Percentiles rank a stretch among this genome's conserved stretches.
phyloP scores from a whole-genome alignment of 2,797 vertebrate genomes.

The Caiman crocodilus region DNA sequence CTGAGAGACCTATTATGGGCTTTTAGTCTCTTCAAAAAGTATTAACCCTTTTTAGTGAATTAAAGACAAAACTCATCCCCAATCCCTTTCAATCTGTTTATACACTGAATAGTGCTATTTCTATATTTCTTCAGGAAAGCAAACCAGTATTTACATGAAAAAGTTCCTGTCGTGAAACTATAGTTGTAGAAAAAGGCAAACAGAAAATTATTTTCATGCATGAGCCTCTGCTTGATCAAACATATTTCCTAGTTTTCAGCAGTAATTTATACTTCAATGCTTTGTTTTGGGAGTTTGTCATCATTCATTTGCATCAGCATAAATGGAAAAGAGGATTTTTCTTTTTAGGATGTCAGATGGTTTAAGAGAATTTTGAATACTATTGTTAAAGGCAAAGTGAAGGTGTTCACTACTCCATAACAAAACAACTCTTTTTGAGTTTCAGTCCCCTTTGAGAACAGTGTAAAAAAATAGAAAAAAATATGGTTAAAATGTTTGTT shows the following conservation, averaged over 20 bases:
- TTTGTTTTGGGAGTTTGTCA: background rate
- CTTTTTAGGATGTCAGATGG: background rate
- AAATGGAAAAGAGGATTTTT: background rate
- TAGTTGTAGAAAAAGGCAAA: background rate
- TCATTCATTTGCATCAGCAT: background rate
- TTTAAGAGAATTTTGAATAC: background rate
- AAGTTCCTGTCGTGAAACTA: rapidly evolving
- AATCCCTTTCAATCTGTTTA: background rate
- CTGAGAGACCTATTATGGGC: too few relatives aligned
- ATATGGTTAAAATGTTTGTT: background rate
- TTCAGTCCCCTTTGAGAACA: background rate
- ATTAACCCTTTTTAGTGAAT: too few relatives aligned
- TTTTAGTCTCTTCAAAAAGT: too few relatives aligned
- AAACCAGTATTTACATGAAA: background rate
- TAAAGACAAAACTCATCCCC: background rate
- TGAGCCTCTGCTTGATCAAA: background rate
- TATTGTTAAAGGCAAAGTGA: background rate
- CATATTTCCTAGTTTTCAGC: background rate
- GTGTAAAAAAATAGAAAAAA: background rate
- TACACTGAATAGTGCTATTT: rapidly evolving
- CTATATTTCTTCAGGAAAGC: too few relatives aligned
- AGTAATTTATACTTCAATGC: background rate
- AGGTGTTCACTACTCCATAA: background rate
- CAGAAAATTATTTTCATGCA: background rate
- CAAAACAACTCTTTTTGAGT: background rate